Evolutionary conservation across 2,888 invertebrate genomes (phyloP).

Genomic region (Erannis defoliaria): DNA sequence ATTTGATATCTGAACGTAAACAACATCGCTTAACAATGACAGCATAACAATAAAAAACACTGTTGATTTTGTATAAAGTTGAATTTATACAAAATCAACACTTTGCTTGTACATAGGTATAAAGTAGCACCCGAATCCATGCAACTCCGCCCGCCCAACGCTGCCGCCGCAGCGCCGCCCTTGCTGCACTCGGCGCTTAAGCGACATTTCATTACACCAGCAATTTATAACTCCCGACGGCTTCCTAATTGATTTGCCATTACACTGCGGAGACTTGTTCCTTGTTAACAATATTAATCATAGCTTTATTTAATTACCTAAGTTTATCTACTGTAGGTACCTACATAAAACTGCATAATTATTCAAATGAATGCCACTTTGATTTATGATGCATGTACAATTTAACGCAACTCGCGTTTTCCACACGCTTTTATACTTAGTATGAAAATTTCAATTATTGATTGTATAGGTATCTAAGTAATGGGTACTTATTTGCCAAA

Average conservation of each 20-base stretch:
- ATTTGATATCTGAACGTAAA: too few species aligned
- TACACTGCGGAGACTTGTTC: constrained; percentile 34
- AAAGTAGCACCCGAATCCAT: too few species aligned
- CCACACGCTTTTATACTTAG: too few species aligned
- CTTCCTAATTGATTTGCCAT: constrained; percentile 41
- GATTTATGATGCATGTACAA: not conserved
- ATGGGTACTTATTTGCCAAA: too few species aligned
- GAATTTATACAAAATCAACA: too few species aligned
- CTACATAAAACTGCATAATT: too few species aligned
- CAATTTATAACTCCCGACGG: constrained; percentile 53
- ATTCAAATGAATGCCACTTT: not conserved
- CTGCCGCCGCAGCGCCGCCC: constrained; percentile 2
- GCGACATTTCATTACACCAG: constrained; percentile 58
- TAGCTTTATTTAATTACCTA: constrained; percentile 9
- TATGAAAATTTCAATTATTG: too few species aligned
- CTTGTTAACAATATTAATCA: constrained; percentile 25
- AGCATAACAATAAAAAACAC: too few species aligned
- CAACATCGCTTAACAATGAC: too few species aligned
- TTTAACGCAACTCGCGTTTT: not conserved
- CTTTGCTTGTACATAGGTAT: too few species aligned
- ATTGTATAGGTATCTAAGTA: too few species aligned
- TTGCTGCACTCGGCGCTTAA: constrained; percentile 30
- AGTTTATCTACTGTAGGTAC: not conserved
- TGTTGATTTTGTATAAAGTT: too few species aligned
- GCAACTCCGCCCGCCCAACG: constrained; percentile 12